Conservation (phyloP, 2,113 vertebrate genomes). For the Malurus melanocephalus region DNA sequence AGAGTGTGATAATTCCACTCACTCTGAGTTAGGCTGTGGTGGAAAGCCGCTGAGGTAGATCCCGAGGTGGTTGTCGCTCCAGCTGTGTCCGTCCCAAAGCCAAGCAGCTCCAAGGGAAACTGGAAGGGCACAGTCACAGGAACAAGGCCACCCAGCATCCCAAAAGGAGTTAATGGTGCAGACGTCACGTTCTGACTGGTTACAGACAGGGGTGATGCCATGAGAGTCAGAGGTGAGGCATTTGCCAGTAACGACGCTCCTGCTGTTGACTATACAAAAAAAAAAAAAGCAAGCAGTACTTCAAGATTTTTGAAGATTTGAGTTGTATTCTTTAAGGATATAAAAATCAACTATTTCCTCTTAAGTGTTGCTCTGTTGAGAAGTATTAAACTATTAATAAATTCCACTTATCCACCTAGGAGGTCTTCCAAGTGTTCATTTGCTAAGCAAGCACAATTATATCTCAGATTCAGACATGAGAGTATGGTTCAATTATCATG, state of each 20-base stretch:
- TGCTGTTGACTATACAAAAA: conserved; percentile 83
- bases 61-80: conserved; percentile 81
- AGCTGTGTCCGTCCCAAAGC: conserved; percentile 81
- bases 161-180: conserved; percentile 79
- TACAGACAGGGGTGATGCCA: conserved; percentile 84
- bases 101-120: conserved; percentile 90
- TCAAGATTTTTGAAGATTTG: conserved; percentile 36
- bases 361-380: background rate
- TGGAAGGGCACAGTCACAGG: conserved; percentile 96
- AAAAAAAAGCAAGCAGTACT: conserved; percentile 59
- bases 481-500: background rate
- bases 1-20: conserved; percentile 34
- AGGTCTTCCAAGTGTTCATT: background rate
- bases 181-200: conserved; percentile 79
- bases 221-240: conserved; percentile 84
- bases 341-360: background rate
- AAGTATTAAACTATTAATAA: background rate
- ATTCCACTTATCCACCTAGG: background rate
- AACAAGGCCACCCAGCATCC: conserved; percentile 95
- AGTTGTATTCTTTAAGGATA: background rate
- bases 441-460: background rate
- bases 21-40: conserved; percentile 83
- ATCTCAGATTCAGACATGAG: background rate
- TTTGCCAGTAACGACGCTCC: conserved; percentile 83
- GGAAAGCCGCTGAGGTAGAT: conserved; percentile 85